Percentiles rank a stretch among this genome's conserved stretches.
These are phyloP conservation scores for Pteria penguin DNA, from an alignment of 2,888 invertebrate genomes.

Conservation along the genomic window DNA sequence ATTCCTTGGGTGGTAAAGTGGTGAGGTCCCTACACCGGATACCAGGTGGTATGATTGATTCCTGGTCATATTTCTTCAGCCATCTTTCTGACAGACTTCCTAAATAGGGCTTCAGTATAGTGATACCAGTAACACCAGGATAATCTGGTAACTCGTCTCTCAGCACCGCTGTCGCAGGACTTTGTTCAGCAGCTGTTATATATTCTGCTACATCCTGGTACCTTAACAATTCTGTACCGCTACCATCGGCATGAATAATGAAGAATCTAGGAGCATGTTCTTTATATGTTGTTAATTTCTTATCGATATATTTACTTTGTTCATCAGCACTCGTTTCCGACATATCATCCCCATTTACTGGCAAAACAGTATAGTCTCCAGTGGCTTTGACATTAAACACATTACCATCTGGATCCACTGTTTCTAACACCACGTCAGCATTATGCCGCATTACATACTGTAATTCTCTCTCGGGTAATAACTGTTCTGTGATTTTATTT, in stretches of 20 bases:
- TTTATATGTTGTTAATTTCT: conserved; percentile 62
- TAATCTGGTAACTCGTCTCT: conserved; percentile 77
- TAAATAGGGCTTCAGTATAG: conserved; percentile 73
- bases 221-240: conserved; percentile 77
- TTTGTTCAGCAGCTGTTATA: conserved; percentile 73
- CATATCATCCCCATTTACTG: conserved; percentile 59
- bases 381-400: conserved; percentile 75
- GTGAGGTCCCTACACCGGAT: conserved; percentile 75
- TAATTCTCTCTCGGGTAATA: conserved; percentile 65
- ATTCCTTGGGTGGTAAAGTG: conserved; percentile 75
- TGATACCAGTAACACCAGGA: conserved; percentile 77
- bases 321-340: conserved; percentile 63
- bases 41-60: conserved; percentile 78
- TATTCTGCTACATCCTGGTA: conserved; percentile 78
- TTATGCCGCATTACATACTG: conserved; percentile 76
- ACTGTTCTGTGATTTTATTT: conserved; percentile 65
- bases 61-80: conserved; percentile 75
- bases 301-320: conserved; percentile 45
- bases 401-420: conserved; percentile 76
- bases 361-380: conserved; percentile 73
- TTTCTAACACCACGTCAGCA: conserved; percentile 74
- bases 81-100: conserved; percentile 74
- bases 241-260: conserved; percentile 76
- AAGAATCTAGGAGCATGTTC: conserved; percentile 79
- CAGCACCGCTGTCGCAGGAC: conserved; percentile 76